Evolutionary conservation across 2,797 vertebrate species (phyloP).

Genomic region (Myiothlypis coronata): DNA sequence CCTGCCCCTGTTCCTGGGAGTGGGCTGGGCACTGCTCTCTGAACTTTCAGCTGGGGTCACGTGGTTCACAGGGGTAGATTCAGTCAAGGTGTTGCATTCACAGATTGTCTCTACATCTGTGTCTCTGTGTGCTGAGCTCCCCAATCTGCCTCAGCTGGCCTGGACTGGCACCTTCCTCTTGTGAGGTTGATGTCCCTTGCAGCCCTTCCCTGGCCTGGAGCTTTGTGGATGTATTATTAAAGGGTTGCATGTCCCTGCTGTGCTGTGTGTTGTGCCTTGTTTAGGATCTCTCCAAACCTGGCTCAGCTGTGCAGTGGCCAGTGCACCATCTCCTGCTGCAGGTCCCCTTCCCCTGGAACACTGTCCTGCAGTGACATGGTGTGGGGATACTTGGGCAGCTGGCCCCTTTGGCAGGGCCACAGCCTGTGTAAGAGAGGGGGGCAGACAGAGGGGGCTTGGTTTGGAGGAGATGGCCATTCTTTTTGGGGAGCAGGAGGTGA

Average conservation of each 20-base stretch:
- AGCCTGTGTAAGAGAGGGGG: not conserved
- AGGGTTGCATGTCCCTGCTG: not conserved
- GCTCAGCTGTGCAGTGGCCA: not conserved
- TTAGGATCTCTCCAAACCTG: not conserved
- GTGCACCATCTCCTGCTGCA: not conserved
- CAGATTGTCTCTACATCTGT: not conserved
- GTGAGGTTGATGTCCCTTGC: accelerated
- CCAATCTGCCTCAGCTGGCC: not conserved
- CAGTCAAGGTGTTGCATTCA: not conserved
- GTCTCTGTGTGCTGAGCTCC: not conserved
- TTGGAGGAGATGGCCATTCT: not conserved
- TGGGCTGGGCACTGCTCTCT: not conserved
- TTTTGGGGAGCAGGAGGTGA: not conserved
- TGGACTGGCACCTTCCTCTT: not conserved
- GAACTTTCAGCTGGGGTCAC: not conserved
- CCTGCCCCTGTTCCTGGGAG: not conserved
- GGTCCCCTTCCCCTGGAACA: accelerated
- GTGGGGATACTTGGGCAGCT: not conserved
- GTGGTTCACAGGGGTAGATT: not conserved
- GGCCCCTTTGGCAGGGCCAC: not conserved
- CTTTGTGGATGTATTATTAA: not conserved
- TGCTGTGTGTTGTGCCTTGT: not conserved
- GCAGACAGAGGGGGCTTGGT: not conserved
- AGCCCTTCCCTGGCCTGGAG: not conserved
- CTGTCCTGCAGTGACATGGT: not conserved